Evolutionary conservation across 2,888 invertebrate species (phyloP).

Genomic region (Tiphia femorata): DNA sequence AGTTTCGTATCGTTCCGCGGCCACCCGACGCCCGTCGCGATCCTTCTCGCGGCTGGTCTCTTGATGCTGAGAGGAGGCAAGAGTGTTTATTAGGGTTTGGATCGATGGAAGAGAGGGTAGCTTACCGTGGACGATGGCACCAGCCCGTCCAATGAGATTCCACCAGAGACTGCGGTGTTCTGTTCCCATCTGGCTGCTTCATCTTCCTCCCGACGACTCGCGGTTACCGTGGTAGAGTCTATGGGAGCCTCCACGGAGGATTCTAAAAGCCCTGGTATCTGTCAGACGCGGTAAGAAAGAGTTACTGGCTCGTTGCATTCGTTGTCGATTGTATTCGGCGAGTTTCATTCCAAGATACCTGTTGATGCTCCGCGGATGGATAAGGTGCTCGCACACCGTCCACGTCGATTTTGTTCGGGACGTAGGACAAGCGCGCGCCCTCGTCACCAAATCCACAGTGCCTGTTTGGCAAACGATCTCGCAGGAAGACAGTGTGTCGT

Average conservation of each 20-base stretch:
- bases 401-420: slow-evolving; percentile 55
- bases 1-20: slow-evolving; percentile 44
- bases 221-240: slow-evolving; percentile 27
- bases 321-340: background rate
- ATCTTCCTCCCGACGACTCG: slow-evolving; percentile 31
- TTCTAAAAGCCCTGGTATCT: slow-evolving; percentile 41
- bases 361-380: slow-evolving; percentile 54
- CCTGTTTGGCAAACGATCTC: slow-evolving; percentile 56
- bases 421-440: slow-evolving; percentile 49
- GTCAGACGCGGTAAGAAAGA: background rate
- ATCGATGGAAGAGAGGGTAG: no score
- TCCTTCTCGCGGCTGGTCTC: slow-evolving; percentile 39
- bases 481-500: slow-evolving; percentile 63
- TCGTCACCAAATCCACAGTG: slow-evolving; percentile 59
- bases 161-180: slow-evolving; percentile 11
- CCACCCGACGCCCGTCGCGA: slow-evolving; percentile 22
- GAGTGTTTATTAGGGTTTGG: background rate
- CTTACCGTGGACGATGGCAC: slow-evolving; percentile 32
- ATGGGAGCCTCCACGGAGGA: slow-evolving; percentile 30
- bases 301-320: no score
- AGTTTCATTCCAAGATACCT: background rate
- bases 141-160: slow-evolving; percentile 31
- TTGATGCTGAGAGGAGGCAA: slow-evolving; percentile 23
- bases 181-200: slow-evolving; percentile 38
- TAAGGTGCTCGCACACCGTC: slow-evolving; percentile 52